These are phyloP conservation scores for Todiramphus chloris DNA, from an alignment of 2,113 vertebrate genomes.

Conservation along the genomic window DNA sequence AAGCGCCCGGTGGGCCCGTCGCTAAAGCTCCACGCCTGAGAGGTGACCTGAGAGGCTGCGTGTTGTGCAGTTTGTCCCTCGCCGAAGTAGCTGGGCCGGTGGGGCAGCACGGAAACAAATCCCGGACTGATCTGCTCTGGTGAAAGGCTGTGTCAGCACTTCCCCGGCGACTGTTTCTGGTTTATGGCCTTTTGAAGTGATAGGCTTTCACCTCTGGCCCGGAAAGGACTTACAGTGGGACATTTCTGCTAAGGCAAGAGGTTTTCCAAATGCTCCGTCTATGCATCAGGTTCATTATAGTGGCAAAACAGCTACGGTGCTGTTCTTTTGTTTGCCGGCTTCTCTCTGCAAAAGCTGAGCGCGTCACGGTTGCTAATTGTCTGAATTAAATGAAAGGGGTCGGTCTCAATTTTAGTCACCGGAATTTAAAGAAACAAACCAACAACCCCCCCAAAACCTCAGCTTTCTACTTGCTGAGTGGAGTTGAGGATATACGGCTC, in stretches of 20 bases:
- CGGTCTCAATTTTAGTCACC: background rate
- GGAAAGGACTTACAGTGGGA: background rate
- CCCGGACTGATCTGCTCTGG: background rate
- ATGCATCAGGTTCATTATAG: background rate
- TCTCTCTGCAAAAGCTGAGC: constrained; percentile 11
- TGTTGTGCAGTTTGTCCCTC: background rate
- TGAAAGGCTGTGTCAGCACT: background rate
- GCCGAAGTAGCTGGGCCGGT: fast-evolving
- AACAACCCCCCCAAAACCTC: no score
- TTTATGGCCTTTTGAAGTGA: background rate
- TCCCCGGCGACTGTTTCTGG: background rate
- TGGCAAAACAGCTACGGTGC: constrained; percentile 35
- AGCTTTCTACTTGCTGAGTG: background rate
- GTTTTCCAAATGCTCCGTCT: background rate
- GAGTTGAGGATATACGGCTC: fast-evolving
- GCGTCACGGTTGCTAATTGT: background rate
- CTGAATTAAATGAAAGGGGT: background rate
- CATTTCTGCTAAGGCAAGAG: constrained; percentile 31
- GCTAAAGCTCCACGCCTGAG: background rate
- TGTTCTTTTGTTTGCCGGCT: constrained; percentile 52
- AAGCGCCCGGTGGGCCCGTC: background rate
- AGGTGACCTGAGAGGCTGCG: background rate
- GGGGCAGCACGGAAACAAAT: background rate
- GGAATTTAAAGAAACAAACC: background rate
- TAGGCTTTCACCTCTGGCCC: constrained; percentile 22